These are phyloP conservation scores for Leucophenga maculata DNA, from an alignment of 2,888 invertebrate genomes.

Conservation along the genomic window DNA sequence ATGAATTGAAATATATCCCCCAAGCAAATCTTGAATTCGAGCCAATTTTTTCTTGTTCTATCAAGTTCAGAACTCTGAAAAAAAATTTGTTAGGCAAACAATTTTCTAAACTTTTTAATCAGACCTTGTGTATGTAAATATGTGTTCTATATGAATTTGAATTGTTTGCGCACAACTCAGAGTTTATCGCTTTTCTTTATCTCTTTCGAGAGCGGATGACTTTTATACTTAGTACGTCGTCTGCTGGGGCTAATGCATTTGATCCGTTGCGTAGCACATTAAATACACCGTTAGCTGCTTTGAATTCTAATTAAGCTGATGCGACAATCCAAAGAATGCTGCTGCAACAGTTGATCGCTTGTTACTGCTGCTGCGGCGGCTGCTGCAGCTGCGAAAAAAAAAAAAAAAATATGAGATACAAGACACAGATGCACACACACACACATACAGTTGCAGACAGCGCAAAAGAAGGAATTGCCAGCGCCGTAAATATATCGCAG, in stretches of 20 bases:
- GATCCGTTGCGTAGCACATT: conserved; percentile 60
- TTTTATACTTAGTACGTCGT: conserved; percentile 37
- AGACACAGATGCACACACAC: conserved; percentile 33
- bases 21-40: too few species aligned
- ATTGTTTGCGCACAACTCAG: too few species aligned
- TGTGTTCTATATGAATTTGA: too few species aligned
- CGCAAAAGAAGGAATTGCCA: neutral
- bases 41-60: too few species aligned
- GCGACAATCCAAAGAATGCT: conserved; percentile 60
- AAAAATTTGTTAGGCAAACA: too few species aligned
- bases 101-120: too few species aligned
- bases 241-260: conserved; percentile 40
- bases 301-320: conserved; percentile 62
- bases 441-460: conserved; percentile 6
- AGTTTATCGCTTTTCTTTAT: neutral
- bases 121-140: too few species aligned
- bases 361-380: neutral
- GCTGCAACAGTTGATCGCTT: conserved; percentile 22
- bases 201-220: neutral
- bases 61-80: too few species aligned
- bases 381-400: conserved; percentile 53
- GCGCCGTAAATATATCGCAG: conserved; percentile 8
- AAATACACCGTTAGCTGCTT: conserved; percentile 63
- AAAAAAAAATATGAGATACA: conserved; percentile 55
- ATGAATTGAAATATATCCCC: too few species aligned